Percentiles rank a stretch among this genome's conserved stretches.
These are phyloP conservation scores for Hypsibius dujardini DNA, from an alignment of 1,140 invertebrate species.

Conservation along the genomic window DNA sequence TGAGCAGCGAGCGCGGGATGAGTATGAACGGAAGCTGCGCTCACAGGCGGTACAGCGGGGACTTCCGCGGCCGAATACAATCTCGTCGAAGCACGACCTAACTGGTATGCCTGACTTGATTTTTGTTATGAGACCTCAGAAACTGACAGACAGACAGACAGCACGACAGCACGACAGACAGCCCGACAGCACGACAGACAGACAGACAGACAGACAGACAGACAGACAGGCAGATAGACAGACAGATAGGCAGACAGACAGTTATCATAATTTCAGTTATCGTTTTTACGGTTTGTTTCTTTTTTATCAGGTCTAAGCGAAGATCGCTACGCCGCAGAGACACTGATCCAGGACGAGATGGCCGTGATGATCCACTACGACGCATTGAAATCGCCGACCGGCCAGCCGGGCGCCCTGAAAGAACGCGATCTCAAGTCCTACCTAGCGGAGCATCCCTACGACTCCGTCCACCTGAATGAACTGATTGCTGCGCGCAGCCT, in stretches of 20 bases:
- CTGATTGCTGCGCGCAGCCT: conserved; percentile 39
- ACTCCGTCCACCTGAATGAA: conserved; percentile 51
- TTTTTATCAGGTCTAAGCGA: background rate
- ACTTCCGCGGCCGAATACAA: conserved; percentile 68
- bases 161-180: too few relatives aligned
- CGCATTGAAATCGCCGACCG: conserved; percentile 39
- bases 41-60: conserved; percentile 56
- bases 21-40: conserved; percentile 21
- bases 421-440: conserved; percentile 35
- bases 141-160: too few relatives aligned
- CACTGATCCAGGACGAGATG: conserved; percentile 93
- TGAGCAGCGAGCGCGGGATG: conserved; percentile 45
- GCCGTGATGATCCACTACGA: conserved; percentile 83
- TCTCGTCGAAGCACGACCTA: conserved; percentile 25
- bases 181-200: too few relatives aligned
- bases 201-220: too few relatives aligned
- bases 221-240: background rate
- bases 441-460: conserved; percentile 67
- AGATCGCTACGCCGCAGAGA: conserved; percentile 49
- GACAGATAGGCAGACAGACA: conserved; percentile 24
- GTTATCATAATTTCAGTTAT: too few relatives aligned
- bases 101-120: background rate
- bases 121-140: too few relatives aligned
- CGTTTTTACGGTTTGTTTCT: too few relatives aligned
- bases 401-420: conserved; percentile 27